phyloP scores from a whole-genome alignment of 2,113 vertebrate species.

The Paralichthys olivaceus region DNA sequence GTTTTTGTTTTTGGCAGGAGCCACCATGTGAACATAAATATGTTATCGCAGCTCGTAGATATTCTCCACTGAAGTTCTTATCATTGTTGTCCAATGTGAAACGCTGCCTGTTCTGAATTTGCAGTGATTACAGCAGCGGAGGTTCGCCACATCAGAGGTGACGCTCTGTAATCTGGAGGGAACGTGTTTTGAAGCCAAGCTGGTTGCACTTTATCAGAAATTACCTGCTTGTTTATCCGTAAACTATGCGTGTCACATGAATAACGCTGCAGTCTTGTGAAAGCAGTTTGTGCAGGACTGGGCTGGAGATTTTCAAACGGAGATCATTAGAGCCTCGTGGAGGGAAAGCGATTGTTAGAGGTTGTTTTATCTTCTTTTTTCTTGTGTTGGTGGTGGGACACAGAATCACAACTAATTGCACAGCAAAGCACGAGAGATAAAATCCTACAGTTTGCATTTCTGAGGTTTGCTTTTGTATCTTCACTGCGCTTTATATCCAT shows the following conservation, averaged over 20 bases:
- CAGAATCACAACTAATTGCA: conserved; percentile 71
- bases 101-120: conserved; percentile 44
- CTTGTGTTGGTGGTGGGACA: conserved; percentile 40
- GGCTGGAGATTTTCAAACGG: conserved; percentile 57
- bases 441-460: conserved; percentile 62
- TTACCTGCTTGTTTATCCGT: conserved; percentile 66
- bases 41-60: conserved; percentile 50
- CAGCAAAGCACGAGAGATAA: conserved; percentile 31
- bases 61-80: conserved; percentile 63
- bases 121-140: conserved; percentile 53
- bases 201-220: conserved; percentile 59
- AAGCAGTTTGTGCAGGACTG: too few species aligned
- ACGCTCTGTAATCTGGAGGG: conserved; percentile 50
- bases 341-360: conserved; percentile 56
- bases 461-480: conserved; percentile 58
- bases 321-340: conserved; percentile 52
- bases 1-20: conserved; percentile 33
- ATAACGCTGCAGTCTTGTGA: conserved; percentile 37
- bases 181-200: conserved; percentile 43
- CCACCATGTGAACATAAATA: conserved; percentile 46
- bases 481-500: conserved; percentile 47
- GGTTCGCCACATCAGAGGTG: conserved; percentile 60
- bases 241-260: conserved; percentile 34
- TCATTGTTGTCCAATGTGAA: conserved; percentile 55
- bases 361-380: conserved; percentile 41